Base-by-base conservation (phyloP, 92 coral and sea anemone species). In the Epizoanthus scotinus region DNA sequence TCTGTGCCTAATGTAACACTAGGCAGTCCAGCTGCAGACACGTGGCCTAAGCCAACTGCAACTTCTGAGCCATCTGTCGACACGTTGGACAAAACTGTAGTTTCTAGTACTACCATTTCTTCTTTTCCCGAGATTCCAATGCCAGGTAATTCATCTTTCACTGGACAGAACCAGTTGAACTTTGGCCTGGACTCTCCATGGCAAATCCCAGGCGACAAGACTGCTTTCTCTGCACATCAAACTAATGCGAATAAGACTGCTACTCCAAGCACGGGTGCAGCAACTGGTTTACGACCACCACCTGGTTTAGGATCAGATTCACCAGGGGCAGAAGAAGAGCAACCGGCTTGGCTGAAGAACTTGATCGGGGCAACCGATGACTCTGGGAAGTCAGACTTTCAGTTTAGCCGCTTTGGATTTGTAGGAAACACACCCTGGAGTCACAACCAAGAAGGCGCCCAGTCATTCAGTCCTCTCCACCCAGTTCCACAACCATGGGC, bases 261-360 rank as follows among this genome's bases (percentile, higher is more conserved):
- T 71, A 86, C 60, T 22, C 79, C 72, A 29, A 61, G 44, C 0
- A 7, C 84, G 20, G 68, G 64, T 28, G 40, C 84, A 7, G 67
- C 84, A 14, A 69, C 94, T 19, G 67, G 84, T 44, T 66, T 95
- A 49, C 84, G 99, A 44, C 99, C 99, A 14, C 99, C 99, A 19
- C 99, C 99, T 13, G 99, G 99, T 15, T 91, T 96, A 58, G 90
- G 90, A 21, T 69, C 97, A 2, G 93, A 93, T 44, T 87, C 93
- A 29, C 90, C 98, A 21, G 85, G 71, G 24, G 71, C 94, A 36
- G 92, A 87, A 6, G 94, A 93, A 5, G 92, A 93, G 29, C 92
- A 87, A 6, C 91, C 97, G 19, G 52, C 87, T 13, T 93, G 97
- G 97, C 84, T 93, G 81, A 90, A 81, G 61, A 86, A 73, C 72